Conservation (phyloP, 2,888 invertebrate genomes). For the Tanypteryx hageni region DNA sequence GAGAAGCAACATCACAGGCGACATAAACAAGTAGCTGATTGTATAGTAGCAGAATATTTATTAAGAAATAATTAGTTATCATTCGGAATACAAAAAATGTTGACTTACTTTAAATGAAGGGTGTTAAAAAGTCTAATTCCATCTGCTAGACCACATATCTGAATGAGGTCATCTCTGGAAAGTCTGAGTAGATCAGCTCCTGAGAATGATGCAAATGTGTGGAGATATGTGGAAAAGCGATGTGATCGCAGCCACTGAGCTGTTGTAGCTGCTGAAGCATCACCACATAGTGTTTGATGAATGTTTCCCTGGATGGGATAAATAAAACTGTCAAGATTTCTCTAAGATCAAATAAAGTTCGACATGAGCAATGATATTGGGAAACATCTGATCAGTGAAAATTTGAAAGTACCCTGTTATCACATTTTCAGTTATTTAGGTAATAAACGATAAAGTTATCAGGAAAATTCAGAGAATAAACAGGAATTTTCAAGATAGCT, state of each 20-base stretch:
- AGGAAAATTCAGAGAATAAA: too few species aligned
- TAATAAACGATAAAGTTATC: too few species aligned
- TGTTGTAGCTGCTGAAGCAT: constrained; percentile 85
- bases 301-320: constrained; percentile 66
- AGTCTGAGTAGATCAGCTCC: constrained; percentile 93
- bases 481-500: too few species aligned
- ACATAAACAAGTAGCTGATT: too few species aligned
- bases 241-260: constrained; percentile 87
- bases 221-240: constrained; percentile 86
- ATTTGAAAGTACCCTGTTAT: too few species aligned
- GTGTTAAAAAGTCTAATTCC: constrained; percentile 96
- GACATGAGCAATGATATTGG: too few species aligned
- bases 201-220: constrained; percentile 90
- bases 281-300: constrained; percentile 80
- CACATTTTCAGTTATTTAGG: too few species aligned
- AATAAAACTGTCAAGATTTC: background rate
- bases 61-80: constrained; percentile 19
- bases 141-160: constrained; percentile 95
- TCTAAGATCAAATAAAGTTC: too few species aligned
- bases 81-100: background rate
- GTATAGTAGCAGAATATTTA: background rate
- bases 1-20: too few species aligned
- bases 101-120: constrained; percentile 87
- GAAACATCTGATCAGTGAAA: too few species aligned
- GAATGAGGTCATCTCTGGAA: constrained; percentile 93